Percentiles rank a stretch among this genome's conserved stretches.
Evolutionary conservation across 2,113 vertebrate genomes (phyloP).

Genomic region (Morone chrysops): DNA sequence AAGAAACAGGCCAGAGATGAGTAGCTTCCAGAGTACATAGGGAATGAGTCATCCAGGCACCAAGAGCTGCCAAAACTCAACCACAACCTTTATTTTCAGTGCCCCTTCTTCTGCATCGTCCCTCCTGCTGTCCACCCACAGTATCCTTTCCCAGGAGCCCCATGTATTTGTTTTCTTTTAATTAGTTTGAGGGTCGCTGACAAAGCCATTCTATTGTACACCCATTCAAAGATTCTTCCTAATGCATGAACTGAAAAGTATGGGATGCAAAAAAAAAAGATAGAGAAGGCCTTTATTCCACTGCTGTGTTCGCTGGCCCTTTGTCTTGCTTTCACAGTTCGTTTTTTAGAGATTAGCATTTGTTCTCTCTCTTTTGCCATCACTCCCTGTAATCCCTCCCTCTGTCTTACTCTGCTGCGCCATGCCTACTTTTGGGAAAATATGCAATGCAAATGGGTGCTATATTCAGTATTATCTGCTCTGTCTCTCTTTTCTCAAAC

Average conservation of each 20-base stretch:
- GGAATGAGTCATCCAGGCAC: constrained; percentile 60
- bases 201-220: constrained; percentile 46
- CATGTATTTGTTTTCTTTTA: constrained; percentile 56
- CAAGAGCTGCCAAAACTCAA: constrained; percentile 40
- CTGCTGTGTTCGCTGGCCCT: constrained; percentile 29
- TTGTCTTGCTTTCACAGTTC: constrained; percentile 46
- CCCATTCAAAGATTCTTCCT: constrained; percentile 48
- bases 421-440: constrained; percentile 33
- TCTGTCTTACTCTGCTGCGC: constrained; percentile 18
- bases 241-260: constrained; percentile 29
- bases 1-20: constrained; percentile 18
- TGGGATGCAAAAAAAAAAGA: constrained; percentile 27
- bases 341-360: constrained; percentile 51
- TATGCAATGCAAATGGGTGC: constrained; percentile 36
- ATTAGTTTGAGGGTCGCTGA: constrained; percentile 61
- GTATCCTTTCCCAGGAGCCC: constrained; percentile 5
- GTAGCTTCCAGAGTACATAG: constrained; percentile 34
- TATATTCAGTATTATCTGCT: constrained; percentile 26
- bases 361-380: constrained; percentile 36
- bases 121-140: constrained; percentile 45
- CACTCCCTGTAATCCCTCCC: constrained; percentile 39
- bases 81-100: constrained; percentile 43
- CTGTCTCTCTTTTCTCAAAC: constrained; percentile 6
- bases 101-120: constrained; percentile 18
- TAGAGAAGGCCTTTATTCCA: constrained; percentile 32